Evolutionary conservation across 2,113 vertebrate species (phyloP), one percentile per base, ranked within the genome.

Genomic region (Acinonyx jubatus): DNA sequence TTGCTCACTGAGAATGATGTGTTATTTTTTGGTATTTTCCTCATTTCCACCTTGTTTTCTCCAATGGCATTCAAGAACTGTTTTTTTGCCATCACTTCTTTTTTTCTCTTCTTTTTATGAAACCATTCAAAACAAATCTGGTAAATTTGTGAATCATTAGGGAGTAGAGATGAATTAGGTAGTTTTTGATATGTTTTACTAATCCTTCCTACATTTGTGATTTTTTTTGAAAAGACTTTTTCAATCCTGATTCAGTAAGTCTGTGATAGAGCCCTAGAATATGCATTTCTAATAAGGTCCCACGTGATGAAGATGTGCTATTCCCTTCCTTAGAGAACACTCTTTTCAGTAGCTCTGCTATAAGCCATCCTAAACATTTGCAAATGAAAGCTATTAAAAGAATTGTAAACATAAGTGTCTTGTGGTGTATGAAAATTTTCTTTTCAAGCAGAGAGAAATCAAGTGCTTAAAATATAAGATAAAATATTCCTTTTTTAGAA

Each of bases 261-360:
- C 33, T 69, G 76, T 29, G 3, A 15, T 19, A 9, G 27, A 38
- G 12, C 13, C 41, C 38, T 8, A 41, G 27, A 63, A 84, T 27
- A 31, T 33, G 38, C 48, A 50, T 52, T 82, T 91, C 87, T n/a
- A 74, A 50, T 61, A 15, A 48, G 36, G 4, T n/a, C 41, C 10
- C n/a, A 3, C 7, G 33, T 3, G 15, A 16, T 9, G 19, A 2
- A 19, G 45, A 50, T 18, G 9, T 52, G 57, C 3, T 1, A 25
- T 10, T 10, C 1, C 8, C 31, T 3, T 86, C 52, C 8, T 57
- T 23, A 18, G 50, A 52, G 7, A 63, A 15, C 38, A 14, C 38
- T 78, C 68, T 48, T 50, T 71, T 23, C 4, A 68, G 57, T 23
- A 36, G 41, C 29, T 14, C 18, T 23, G 52, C 55, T 57, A 1